Percentiles rank a stretch among this genome's conserved stretches.
These are phyloP conservation scores for Ormyrus labotus DNA, from an alignment of 2,888 invertebrate species.

Conservation along the genomic window DNA sequence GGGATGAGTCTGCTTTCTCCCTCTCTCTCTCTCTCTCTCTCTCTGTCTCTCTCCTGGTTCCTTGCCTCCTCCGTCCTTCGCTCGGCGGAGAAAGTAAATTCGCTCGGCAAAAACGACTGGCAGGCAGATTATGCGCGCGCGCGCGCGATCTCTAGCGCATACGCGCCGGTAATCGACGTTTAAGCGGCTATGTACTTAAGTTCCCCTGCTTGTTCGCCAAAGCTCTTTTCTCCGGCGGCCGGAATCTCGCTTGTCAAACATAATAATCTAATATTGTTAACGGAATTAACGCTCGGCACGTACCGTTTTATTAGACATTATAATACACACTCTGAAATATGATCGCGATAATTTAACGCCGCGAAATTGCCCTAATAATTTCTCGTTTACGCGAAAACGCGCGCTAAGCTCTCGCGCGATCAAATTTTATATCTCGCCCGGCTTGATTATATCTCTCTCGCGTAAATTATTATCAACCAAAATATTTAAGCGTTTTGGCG, in stretches of 20 bases:
- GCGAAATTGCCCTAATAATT: slow-evolving; percentile 21
- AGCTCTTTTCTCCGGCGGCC: background rate
- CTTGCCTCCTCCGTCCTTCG: background rate
- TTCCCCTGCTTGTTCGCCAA: background rate
- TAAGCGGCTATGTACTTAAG: slow-evolving; percentile 43
- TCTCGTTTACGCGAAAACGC: slow-evolving; percentile 1
- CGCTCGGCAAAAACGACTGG: slow-evolving; percentile 30
- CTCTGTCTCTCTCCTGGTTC: background rate
- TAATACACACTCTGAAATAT: slow-evolving; percentile 17
- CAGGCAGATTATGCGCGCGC: slow-evolving; percentile 29
- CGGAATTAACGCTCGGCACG: slow-evolving; percentile 29
- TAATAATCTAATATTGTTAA: slow-evolving; percentile 40
- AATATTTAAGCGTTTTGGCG: too few species aligned
- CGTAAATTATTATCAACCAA: too few species aligned
- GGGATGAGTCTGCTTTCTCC: background rate
- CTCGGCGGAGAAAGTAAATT: slow-evolving; percentile 43
- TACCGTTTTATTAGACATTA: slow-evolving; percentile 9
- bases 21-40: background rate
- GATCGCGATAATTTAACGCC: slow-evolving; percentile 26
- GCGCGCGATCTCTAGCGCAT: background rate
- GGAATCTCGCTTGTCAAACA: background rate
- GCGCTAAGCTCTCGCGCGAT: background rate
- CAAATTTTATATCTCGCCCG: too few species aligned
- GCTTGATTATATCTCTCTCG: too few species aligned
- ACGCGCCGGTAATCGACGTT: slow-evolving; percentile 34